Base-by-base conservation (phyloP, 1,140 invertebrate genomes). In the Ylistrum balloti region DNA sequence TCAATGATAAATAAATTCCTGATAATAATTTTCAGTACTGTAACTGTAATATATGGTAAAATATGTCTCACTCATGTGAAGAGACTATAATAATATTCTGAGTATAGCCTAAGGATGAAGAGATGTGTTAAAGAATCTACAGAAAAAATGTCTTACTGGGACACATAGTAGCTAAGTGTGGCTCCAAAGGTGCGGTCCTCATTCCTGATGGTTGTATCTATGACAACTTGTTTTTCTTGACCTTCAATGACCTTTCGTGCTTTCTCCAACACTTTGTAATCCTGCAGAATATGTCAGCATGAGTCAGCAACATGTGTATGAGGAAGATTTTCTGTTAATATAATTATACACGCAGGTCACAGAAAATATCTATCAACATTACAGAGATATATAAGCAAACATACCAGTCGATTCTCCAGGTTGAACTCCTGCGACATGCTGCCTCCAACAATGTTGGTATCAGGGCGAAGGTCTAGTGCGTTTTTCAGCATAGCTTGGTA, bases 91-190 rank as follows among this genome's bases (percentile, higher is more conserved):
- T n/a, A n/a, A n/a, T n/a, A n/a, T n/a, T n/a, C n/a, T n/a, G n/a
- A n/a, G n/a, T n/a, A n/a, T n/a, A n/a, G n/a, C n/a, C n/a, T n/a
- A n/a, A n/a, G n/a, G n/a, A n/a, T n/a, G n/a, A n/a, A n/a, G n/a
- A n/a, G n/a, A n/a, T n/a, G n/a, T n/a, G n/a, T n/a, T n/a, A n/a
- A n/a, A n/a, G n/a, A n/a, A n/a, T n/a, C n/a, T n/a, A n/a, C n/a
- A n/a, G n/a, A n/a, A n/a, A n/a, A n/a, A n/a, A 7, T 74, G 22
- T 28, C 97, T 97, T 96, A 98, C 98, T 98, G 97, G 7, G 99
- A 98, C 95, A 99, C 98, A 94, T 99, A 97, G 95, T 99, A 99
- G 93, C 98, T 99, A 0, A 99, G 97, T 0, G 99, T 99, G 0
- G 98, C 98, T 13, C 97, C 98, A 96, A 99, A 99, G 7, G 98